Evolutionary conservation across 2,888 invertebrate species (phyloP), one percentile per base, ranked within the genome.

Genomic region (Zygothrica quintamaculata): DNA sequence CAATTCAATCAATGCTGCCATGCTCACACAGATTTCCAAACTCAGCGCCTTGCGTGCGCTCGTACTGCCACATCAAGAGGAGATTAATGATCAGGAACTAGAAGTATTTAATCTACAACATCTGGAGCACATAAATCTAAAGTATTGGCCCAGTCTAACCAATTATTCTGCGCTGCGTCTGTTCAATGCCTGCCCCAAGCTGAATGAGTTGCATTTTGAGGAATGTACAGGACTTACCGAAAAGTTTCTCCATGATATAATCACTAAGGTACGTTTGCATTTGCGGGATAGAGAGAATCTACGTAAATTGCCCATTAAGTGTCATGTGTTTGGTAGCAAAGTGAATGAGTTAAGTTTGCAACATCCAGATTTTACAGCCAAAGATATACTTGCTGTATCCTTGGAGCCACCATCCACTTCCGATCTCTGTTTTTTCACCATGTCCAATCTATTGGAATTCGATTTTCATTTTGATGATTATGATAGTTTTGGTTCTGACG

Each of bases 401-500:
- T 9, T 70, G 5, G 44, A 40, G 0, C 74, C 69, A 5, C 68
- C 61, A 0, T 1, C 50, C 0, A 16, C 48, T 0, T 72, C 51
- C 0, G 72, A 69, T 11, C 16, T 72, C 6, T 55, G 44, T 16
- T 16, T 48, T 31, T 15, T 59, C 1, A 26, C 40, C 26, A 34
- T 36, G 34, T 12, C 53, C 0, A 37, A 47, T 34, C 22, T 51
- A 1, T 18, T 55, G 8, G 66, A 59, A 1, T 51, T 65, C n/a
- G 66, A 65, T 11, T 55, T 55, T 16, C 26, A 31, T 13, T 12
- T 42, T 1, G 43, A 60, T 5, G 47, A 56, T 2, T 44, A 33
- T 11, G 60, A 66, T 6, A 60, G 36, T 7, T 70, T 55, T 26
- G 55, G 34, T 11, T 72, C 60, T 1, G 73, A 72, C 0, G 73